These are phyloP conservation scores for Hemibagrus guttatus DNA, from an alignment of 2,797 vertebrate genomes.

Conservation along the genomic window DNA sequence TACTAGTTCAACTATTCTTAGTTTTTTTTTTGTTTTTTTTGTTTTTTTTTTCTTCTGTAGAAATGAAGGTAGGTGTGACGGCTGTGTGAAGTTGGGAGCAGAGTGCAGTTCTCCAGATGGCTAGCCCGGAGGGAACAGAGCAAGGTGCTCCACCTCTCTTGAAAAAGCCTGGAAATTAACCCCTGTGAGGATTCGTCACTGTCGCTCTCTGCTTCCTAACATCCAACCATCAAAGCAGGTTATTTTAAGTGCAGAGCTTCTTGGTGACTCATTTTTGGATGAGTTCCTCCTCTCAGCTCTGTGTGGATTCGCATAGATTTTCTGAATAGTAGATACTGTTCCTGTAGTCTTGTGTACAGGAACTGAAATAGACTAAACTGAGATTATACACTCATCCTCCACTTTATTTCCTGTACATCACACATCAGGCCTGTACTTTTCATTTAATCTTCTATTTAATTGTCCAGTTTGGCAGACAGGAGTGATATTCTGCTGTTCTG, in stretches of 20 bases:
- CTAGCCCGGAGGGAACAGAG: slow-evolving; percentile 63
- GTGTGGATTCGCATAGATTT: neutral
- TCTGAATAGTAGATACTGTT: neutral
- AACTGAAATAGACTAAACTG: neutral
- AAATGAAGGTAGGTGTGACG: slow-evolving; percentile 31
- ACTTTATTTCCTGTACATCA: neutral
- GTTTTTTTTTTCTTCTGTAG: neutral
- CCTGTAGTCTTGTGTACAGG: neutral
- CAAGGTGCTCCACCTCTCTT: slow-evolving; percentile 58
- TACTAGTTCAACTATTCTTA: neutral
- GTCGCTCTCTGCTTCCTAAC: slow-evolving; percentile 45
- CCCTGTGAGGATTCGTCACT: slow-evolving; percentile 54
- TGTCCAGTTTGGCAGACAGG: neutral
- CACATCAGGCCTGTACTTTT: neutral
- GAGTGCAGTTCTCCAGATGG: slow-evolving; percentile 66
- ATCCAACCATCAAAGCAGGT: slow-evolving; percentile 62
- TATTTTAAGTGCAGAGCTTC: slow-evolving; percentile 16
- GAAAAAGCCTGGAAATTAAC: slow-evolving; percentile 49
- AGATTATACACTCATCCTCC: neutral
- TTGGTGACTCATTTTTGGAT: slow-evolving; percentile 3
- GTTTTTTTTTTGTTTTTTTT: neutral
- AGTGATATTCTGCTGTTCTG: neutral
- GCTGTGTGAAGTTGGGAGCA: slow-evolving; percentile 39
- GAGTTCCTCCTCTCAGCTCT: neutral
- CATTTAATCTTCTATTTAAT: neutral